Conservation (phyloP, 2,888 invertebrate genomes). For the Amphiduros pacificus region DNA sequence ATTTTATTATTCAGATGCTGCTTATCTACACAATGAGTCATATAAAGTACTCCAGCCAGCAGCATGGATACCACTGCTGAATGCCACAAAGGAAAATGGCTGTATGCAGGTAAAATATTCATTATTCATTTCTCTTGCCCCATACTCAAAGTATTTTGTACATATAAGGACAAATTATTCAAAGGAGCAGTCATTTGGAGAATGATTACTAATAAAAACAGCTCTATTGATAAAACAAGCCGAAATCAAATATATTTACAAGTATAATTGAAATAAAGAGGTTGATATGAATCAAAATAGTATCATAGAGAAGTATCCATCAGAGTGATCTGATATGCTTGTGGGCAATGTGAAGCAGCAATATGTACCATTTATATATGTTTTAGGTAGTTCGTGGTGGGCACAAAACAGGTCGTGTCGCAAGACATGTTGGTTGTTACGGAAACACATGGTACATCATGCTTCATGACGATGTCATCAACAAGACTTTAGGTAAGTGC, state of each 20-base stretch:
- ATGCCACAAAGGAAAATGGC: slow-evolving; percentile 33
- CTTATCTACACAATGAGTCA: slow-evolving; percentile 26
- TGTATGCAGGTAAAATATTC: slow-evolving; percentile 36
- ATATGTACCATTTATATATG: background rate
- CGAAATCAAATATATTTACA: no score
- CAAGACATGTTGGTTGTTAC: slow-evolving; percentile 48
- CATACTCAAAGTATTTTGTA: background rate
- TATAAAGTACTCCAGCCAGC: slow-evolving; percentile 32
- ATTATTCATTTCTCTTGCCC: no score
- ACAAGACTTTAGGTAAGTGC: slow-evolving; percentile 40
- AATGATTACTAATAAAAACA: no score
- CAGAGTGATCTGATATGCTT: background rate
- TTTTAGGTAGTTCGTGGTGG: slow-evolving; percentile 45
- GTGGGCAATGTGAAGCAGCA: background rate
- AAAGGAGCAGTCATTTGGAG: no score
- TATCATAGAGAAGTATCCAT: background rate
- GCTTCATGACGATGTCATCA: slow-evolving; percentile 51
- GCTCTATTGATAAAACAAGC: no score
- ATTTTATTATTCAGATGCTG: slow-evolving; percentile 24
- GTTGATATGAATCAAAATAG: no score
- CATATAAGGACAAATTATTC: no score
- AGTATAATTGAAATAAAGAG: no score
- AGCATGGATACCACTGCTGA: slow-evolving; percentile 40
- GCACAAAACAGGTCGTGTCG: slow-evolving; percentile 46
- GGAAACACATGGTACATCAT: slow-evolving; percentile 55